Base-by-base conservation (phyloP, 2,888 invertebrate genomes). In the Kuschelorhynchus macadamiae region DNA sequence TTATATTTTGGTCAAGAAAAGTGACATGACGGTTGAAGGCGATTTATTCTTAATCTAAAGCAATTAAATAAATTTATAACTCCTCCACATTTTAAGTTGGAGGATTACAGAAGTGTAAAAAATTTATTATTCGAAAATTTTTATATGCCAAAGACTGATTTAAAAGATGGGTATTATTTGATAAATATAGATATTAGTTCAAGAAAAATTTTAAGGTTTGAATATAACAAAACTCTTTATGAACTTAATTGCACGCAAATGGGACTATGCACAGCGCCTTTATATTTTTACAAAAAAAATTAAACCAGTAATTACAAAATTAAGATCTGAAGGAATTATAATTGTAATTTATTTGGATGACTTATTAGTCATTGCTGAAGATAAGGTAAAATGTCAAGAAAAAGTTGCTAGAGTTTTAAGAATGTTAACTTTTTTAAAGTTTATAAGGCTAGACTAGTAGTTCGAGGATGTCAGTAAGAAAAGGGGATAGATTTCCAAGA, bases 101-200 rank as follows among this genome's bases (percentile, higher is more conserved):
- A 25, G 44, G 44, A 44, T 17, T 44, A 14, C 16, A 44, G 44
- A 44, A 44, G 44, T 44, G 44, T 44, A 44, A 44, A 44, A 44
- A 44, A 44, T 3, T 17, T 44, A 44, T 18, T 44, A 16, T 17
- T 44, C 11, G 4, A 11, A 5, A 44, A 4, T 11, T 44, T 8
- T 44, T 44, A 17, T 17, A 44, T 44, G 44, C 2, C 4, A 5
- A 44, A 44, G 11, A 44, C 16, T 44, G 44, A 44, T 44, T 17
- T 14, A 16, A 44, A 18, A 17, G 7, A 25, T 3, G 25, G 4
- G 25, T 25, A 25, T 7, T 25, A 5, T 25, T 25, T 25, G 7
- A 5, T 44, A 17, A 44, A 4, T 14, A 44, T 44, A 44, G 18
- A 39, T 12, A 11, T 4, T 39, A 44, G 18, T 14, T 44, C 14